Base-by-base conservation (phyloP, 1,140 invertebrate species). In the Theocolax elegans region DNA sequence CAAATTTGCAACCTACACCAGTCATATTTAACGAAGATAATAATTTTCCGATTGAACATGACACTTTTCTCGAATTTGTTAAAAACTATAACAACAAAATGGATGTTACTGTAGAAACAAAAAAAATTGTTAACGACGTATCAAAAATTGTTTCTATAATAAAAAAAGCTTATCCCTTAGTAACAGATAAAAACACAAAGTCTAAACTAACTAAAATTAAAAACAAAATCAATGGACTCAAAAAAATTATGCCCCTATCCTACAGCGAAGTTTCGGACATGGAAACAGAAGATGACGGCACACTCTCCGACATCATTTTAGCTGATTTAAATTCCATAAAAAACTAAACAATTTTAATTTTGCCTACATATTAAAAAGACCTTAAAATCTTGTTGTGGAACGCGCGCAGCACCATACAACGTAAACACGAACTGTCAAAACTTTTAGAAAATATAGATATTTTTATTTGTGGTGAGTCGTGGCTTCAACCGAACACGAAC, bases 301-400 rank as follows among this genome's bases (percentile, higher is more conserved):
- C n/a, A 48, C 12, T 9, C 8, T 8, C n/a, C 9, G 7, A 48
- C 17, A n/a, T 3, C 1, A 19, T 48, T 1, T 2, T n/a, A n/a
- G n/a, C n/a, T n/a, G n/a, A n/a, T n/a, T n/a, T n/a, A n/a, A n/a
- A n/a, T n/a, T n/a, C n/a, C n/a, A n/a, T n/a, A n/a, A 35, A 29
- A 25, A 29, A 54, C 1, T 4, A n/a, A 29, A 31, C 6, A 31
- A 15, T 31, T 25, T 31, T 29, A 31, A 58, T 1, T 3, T 4
- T 29, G 15, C 1, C 27, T 31, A 29, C 10, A 2, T 29, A 54
- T n/a, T 4, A 29, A 31, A 29, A 31, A 6, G 12, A 54, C 12
- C 23, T 44, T 12, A 62, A 48, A 48, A 62, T 62, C 2, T 8
- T 62, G 1, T 62, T 62, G 13, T 62, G 59, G 59, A 62, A 62